These are phyloP conservation scores for Oreotrochilus melanogaster DNA, from an alignment of 2,113 vertebrate species.

Conservation along the genomic window DNA sequence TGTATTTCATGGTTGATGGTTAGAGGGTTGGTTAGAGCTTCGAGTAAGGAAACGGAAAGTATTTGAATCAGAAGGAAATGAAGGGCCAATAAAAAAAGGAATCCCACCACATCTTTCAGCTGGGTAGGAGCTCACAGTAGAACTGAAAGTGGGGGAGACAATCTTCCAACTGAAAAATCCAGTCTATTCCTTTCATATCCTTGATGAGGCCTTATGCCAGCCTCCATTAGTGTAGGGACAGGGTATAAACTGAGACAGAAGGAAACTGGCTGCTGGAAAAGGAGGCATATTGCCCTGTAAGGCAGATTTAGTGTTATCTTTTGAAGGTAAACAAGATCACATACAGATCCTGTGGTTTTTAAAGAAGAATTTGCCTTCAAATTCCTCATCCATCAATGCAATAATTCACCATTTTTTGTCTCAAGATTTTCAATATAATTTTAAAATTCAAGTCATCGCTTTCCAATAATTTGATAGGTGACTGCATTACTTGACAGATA, in stretches of 20 bases:
- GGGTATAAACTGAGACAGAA: not conserved
- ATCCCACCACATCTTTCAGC: not conserved
- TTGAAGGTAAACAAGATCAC: not conserved
- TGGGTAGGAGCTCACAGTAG: not conserved
- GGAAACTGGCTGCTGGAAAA: not conserved
- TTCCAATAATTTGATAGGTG: not conserved
- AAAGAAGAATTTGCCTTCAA: not conserved
- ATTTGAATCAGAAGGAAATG: slow-evolving; percentile 28
- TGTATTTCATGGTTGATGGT: not conserved
- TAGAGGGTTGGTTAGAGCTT: not conserved
- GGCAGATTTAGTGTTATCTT: not conserved
- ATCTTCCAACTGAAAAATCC: not conserved
- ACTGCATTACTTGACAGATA: not conserved
- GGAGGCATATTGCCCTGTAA: not conserved
- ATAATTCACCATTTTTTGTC: not conserved
- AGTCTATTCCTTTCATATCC: not conserved
- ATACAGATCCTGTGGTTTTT: not conserved
- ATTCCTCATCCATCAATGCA: not conserved
- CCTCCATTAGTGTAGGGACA: not conserved
- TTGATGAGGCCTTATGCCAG: not conserved
- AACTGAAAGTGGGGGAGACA: not conserved
- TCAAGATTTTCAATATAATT: not conserved
- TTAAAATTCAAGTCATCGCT: not conserved
- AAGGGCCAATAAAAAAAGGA: slow-evolving; percentile 9
- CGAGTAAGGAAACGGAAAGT: slow-evolving; percentile 23